Evolutionary conservation across 1,140 invertebrate genomes (phyloP), one percentile per base, ranked within the genome.

Genomic region (Drosophila quadrilineata): DNA sequence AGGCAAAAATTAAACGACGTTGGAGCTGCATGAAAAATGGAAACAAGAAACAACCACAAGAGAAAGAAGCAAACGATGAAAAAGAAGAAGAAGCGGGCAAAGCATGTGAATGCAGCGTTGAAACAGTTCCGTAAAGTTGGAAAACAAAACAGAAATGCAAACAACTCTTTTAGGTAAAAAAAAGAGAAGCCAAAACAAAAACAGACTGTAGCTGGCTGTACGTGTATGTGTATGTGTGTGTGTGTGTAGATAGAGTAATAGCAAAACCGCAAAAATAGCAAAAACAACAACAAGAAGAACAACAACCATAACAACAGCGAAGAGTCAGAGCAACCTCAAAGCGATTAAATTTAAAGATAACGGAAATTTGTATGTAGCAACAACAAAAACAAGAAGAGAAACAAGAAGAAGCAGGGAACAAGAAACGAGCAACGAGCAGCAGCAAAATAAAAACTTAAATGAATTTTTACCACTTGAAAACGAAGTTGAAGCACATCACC

Each of bases 1-100:
- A 82, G 71, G 67, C 75, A 82, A 82, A 75, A 80, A 72, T 75
- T 65, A 75, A 75, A 68, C 72, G 66, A 59, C 66, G 54, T 33
- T 40, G 59, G 38, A 64, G 75, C 56, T 71, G 75, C 75, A 79
- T 82, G 76, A 80, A 71, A 80, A 80, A 82, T 75, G 76, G 62
- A 71, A 80, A 71, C 66, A 82, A 82, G 71, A 67, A 75, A 75
- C 60, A 58, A 26, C 48, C 35, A 58, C 74, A 38, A 19, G 56
- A 77, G 38, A 45, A 65, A 60, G 14, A 63, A 64, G 36, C 36
- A 54, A 46, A 53, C 10, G 45, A 26, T 4, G n/a, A 52, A 43
- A 6, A 53, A 24, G 5, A 21, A 59, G 22, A 38, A 57, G 26
- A 71, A 57, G 19, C 46, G 58, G 50, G 46, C 41, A 56, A 68